Conservation (phyloP, 2,888 invertebrate species). For the Erebia epiphron region DNA sequence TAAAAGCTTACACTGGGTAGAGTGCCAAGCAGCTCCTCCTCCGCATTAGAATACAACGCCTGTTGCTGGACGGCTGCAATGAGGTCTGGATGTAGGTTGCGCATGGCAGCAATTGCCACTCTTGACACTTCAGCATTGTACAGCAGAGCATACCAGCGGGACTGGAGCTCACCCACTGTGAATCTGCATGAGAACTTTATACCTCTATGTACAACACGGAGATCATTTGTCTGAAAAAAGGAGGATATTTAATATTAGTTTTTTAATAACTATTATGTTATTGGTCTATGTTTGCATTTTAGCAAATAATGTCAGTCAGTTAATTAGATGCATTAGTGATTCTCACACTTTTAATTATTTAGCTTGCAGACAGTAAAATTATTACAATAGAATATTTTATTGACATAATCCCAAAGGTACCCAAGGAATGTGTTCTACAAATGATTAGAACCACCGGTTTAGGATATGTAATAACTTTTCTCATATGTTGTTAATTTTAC, state of each 20-base stretch:
- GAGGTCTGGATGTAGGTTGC: slow-evolving; percentile 95
- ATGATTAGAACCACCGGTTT: too few species aligned
- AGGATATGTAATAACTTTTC: too few species aligned
- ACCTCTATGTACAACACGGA: slow-evolving; percentile 92
- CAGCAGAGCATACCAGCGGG: slow-evolving; percentile 97
- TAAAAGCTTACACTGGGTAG: slow-evolving; percentile 84
- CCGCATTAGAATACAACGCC: slow-evolving; percentile 94
- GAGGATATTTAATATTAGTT: background rate
- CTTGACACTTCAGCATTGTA: slow-evolving; percentile 97
- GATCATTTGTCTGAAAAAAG: slow-evolving; percentile 86
- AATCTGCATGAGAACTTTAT: slow-evolving; percentile 98
- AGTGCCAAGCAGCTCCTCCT: slow-evolving; percentile 93
- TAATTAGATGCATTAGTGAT: too few species aligned
- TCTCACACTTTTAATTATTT: too few species aligned
- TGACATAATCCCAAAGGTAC: too few species aligned
- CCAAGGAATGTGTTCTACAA: too few species aligned
- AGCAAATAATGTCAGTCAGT: too few species aligned
- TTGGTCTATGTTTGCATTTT: too few species aligned
- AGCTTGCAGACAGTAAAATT: too few species aligned
- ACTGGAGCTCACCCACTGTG: slow-evolving; percentile 95
- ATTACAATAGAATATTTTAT: too few species aligned
- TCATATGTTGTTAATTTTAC: slow-evolving; percentile 57
- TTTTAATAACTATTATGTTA: too few species aligned
- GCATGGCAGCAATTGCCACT: slow-evolving; percentile 95
- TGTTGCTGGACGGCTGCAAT: slow-evolving; percentile 93